Conservation (phyloP, 1,140 invertebrate species). For the Ceratoteleas bidentatus region DNA sequence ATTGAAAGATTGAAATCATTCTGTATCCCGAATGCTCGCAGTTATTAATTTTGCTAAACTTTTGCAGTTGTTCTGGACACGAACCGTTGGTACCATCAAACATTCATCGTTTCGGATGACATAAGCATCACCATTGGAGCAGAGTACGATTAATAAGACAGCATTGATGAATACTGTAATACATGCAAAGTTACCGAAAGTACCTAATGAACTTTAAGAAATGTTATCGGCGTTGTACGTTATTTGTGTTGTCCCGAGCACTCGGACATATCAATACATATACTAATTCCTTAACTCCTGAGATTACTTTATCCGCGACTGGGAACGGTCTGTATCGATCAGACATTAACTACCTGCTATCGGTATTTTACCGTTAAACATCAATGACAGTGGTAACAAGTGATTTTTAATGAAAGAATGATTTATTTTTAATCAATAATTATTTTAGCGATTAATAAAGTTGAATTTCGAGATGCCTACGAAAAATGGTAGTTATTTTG, state of each 20-base stretch:
- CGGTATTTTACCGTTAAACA: slow-evolving; percentile 49
- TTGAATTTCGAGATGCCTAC: no score
- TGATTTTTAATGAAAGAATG: background rate
- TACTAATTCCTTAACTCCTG: background rate
- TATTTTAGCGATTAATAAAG: no score
- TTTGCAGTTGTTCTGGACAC: slow-evolving; percentile 30
- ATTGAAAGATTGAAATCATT: no score
- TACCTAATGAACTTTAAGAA: no score
- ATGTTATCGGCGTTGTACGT: no score
- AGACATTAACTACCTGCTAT: slow-evolving; percentile 36
- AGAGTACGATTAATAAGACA: slow-evolving; percentile 90
- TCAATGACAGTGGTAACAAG: slow-evolving; percentile 13
- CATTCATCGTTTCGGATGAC: slow-evolving; percentile 90
- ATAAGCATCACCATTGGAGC: slow-evolving; percentile 97
- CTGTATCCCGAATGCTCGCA: no score
- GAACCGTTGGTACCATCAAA: slow-evolving; percentile 96
- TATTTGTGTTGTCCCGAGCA: no score
- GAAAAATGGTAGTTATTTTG: no score
- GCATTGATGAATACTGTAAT: background rate
- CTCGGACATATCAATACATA: background rate
- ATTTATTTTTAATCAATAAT: no score
- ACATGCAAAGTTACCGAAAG: background rate
- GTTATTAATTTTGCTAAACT: slow-evolving; percentile 4
- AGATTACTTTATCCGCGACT: slow-evolving; percentile 27
- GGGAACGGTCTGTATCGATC: slow-evolving; percentile 36